Conservation (phyloP, 2,113 vertebrate species). For the Bubo bubo region DNA sequence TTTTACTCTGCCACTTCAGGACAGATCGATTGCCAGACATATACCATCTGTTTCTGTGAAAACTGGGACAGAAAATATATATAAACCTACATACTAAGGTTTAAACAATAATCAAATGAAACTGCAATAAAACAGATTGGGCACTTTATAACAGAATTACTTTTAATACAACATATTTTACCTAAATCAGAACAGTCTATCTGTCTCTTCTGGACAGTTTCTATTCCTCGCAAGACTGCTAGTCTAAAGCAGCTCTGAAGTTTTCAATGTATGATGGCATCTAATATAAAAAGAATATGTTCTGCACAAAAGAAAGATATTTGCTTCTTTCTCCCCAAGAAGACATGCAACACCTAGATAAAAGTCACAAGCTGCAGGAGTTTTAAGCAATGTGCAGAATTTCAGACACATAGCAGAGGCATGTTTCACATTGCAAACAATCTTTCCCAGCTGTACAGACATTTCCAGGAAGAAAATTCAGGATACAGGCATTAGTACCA, state of each 20-base stretch:
- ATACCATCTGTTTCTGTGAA: constrained; percentile 55
- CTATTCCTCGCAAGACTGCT: background rate
- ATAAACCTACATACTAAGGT: background rate
- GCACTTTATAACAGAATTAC: constrained; percentile 6
- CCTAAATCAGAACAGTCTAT: background rate
- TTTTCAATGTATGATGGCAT: background rate
- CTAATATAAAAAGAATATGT: background rate
- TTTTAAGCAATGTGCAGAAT: rapidly evolving
- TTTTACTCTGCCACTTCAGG: constrained; percentile 49
- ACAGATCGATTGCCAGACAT: constrained; percentile 56
- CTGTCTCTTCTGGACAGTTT: background rate
- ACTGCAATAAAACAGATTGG: constrained; percentile 11
- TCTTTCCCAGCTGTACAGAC: background rate
- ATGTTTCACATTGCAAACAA: rapidly evolving
- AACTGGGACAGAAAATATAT: constrained; percentile 31
- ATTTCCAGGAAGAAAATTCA: background rate
- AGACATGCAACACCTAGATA: background rate
- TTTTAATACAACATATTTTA: background rate
- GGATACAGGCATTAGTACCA: background rate
- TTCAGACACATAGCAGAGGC: background rate
- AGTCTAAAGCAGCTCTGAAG: background rate
- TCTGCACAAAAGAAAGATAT: background rate
- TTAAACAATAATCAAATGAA: constrained; percentile 64
- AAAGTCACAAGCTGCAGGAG: background rate
- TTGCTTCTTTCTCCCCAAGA: background rate